A percentile compares a stretch with the other conserved stretches of the same genome.
Evolutionary conservation across 1,140 invertebrate species (phyloP).

Genomic region (Zaprionus camerounensis): DNA sequence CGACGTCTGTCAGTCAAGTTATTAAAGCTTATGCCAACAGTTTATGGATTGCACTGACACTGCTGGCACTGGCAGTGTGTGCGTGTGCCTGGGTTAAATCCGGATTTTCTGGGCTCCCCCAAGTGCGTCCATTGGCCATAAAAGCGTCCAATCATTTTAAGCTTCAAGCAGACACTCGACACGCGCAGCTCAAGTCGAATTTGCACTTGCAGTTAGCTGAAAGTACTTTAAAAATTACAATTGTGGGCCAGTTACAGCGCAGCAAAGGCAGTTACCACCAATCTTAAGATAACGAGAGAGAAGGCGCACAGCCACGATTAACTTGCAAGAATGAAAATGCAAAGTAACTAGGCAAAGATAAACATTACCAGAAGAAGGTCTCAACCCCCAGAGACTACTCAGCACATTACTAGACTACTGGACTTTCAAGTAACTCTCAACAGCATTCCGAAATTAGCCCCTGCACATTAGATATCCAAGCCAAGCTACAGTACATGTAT

Average conservation of each 20-base stretch:
- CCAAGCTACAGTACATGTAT: neutral
- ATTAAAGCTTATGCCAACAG: constrained; percentile 64
- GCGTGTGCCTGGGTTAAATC: constrained; percentile 14
- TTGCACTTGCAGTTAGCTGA: constrained; percentile 1
- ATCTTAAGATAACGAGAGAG: neutral
- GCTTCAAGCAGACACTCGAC: constrained; percentile 26
- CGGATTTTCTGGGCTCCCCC: constrained; percentile 34
- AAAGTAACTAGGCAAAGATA: neutral
- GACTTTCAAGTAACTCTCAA: neutral
- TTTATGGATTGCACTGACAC: constrained; percentile 46
- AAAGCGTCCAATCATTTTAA: constrained; percentile 49
- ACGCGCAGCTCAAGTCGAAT: constrained; percentile 1
- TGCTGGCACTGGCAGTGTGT: neutral
- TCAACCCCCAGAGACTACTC: neutral
- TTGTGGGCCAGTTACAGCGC: neutral
- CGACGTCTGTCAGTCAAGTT: constrained; percentile 39
- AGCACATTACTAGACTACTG: too few relatives aligned
- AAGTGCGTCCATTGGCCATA: constrained; percentile 23
- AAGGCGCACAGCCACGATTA: neutral
- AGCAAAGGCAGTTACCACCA: neutral
- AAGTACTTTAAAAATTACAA: constrained; percentile 4
- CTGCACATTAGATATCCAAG: neutral
- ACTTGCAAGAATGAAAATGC: neutral
- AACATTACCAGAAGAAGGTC: neutral
- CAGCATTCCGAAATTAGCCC: neutral